A percentile compares a stretch with the other conserved stretches of the same genome.
Evolutionary conservation across 1,140 invertebrate species (phyloP).

Genomic region (Cotesia chilonis): DNA sequence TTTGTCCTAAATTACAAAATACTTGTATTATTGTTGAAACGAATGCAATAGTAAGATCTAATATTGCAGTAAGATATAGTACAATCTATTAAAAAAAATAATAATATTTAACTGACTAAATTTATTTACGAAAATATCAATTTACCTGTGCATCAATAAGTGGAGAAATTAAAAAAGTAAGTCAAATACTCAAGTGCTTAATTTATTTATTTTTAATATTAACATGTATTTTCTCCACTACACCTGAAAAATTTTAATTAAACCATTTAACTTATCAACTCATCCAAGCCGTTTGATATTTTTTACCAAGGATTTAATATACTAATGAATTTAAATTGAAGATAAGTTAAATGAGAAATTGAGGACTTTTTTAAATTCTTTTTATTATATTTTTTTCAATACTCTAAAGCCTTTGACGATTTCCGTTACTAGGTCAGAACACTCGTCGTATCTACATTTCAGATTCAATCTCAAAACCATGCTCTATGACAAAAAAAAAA

Average conservation of each 20-base stretch:
- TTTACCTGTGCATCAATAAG: too few relatives aligned
- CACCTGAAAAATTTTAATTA: background rate
- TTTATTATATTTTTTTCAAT: background rate
- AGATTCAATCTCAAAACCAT: constrained; percentile 34
- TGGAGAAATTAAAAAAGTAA: too few relatives aligned
- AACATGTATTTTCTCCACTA: too few relatives aligned
- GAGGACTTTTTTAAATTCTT: constrained; percentile 20
- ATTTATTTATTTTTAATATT: too few relatives aligned
- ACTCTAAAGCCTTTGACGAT: constrained; percentile 7
- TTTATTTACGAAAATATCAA: too few relatives aligned
- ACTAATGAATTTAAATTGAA: constrained; percentile 39
- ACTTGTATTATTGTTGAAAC: too few relatives aligned
- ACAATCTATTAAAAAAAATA: too few relatives aligned
- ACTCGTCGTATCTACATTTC: constrained; percentile 34
- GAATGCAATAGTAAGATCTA: too few relatives aligned
- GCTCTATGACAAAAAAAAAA: too few relatives aligned
- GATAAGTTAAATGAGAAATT: constrained; percentile 22
- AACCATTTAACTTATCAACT: constrained; percentile 1
- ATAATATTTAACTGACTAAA: too few relatives aligned
- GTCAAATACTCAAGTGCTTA: background rate
- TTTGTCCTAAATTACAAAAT: too few relatives aligned
- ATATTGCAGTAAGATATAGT: too few relatives aligned
- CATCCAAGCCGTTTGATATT: background rate
- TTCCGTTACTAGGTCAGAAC: constrained; percentile 25
- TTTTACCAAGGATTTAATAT: constrained; percentile 27